Conservation (phyloP, 2,797 vertebrate genomes). For the Xyrichtys novacula region DNA sequence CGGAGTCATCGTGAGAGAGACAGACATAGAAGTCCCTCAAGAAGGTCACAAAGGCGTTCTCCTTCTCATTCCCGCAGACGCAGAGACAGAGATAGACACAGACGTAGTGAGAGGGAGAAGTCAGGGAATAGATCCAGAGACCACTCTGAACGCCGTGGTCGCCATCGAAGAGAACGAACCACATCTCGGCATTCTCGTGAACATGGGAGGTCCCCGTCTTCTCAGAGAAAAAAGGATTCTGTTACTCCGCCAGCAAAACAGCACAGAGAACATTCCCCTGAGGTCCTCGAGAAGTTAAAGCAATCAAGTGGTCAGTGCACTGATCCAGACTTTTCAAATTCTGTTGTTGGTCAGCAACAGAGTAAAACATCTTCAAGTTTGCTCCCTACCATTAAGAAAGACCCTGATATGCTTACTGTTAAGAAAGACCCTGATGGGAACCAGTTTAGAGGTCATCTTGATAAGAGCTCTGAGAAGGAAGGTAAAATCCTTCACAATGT, state of each 20-base stretch:
- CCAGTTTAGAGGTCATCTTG: conserved; percentile 32
- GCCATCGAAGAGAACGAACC: conserved; percentile 68
- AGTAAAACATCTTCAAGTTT: conserved; percentile 51
- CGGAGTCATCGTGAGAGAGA: conserved; percentile 73
- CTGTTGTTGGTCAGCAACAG: conserved; percentile 78
- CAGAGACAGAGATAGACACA: conserved; percentile 72
- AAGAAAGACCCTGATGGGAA: conserved; percentile 65
- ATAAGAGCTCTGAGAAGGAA: conserved; percentile 43
- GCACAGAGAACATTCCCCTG: conserved; percentile 72
- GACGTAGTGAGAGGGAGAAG: conserved; percentile 73
- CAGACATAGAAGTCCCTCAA: conserved; percentile 73
- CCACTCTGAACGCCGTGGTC: conserved; percentile 64
- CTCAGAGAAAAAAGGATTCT: conserved; percentile 66
- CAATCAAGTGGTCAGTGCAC: conserved; percentile 50
- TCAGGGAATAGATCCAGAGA: conserved; percentile 75
- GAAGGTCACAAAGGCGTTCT: conserved; percentile 70
- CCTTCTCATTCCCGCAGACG: conserved; percentile 71
- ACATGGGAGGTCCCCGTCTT: conserved; percentile 72
- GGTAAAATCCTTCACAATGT: conserved; percentile 37
- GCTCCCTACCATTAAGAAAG: conserved; percentile 9
- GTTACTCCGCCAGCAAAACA: conserved; percentile 63
- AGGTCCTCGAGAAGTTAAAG: conserved; percentile 76
- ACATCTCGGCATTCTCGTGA: conserved; percentile 76
- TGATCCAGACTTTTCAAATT: conserved; percentile 63
- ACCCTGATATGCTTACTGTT: not conserved